Evolutionary conservation across 2,888 invertebrate genomes (phyloP), one percentile per base, ranked within the genome.

Genomic region (Nomada lathburiana): DNA sequence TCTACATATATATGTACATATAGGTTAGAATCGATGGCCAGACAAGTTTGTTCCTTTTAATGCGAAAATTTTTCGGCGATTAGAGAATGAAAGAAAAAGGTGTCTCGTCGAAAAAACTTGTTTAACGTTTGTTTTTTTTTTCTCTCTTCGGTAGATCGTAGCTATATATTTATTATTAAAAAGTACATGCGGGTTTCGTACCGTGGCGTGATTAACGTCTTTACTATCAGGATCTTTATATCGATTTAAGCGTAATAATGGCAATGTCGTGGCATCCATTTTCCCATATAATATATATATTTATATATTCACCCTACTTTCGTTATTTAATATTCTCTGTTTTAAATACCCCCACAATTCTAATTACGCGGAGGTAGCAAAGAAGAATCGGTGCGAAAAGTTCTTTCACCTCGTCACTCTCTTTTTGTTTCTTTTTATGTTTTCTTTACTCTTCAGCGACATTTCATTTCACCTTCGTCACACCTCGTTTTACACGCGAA

Each of bases 241-340:
- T 79, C 86, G 86, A 87, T 85, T 82, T 87, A 87, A 87, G 88
- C 88, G 87, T 84, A 88, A 84, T 88, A 88, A 82, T 87, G 88
- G 87, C 87, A 87, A 87, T 85, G 85, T 85, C 85, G 80, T 84
- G 78, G 86, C 76, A 80, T 81, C 67, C 71, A 68, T 85, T 59
- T 64, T 52, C 11, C 26, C 13, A 36, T 36, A 29, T 29, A 29
- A 29, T 62, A 47, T 47, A 47, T 47, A 47, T 47, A 47, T 60
- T 47, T 52, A 5, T 13, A 10, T 53, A 20, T 26, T 42, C 16
- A 18, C 36, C n/a, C 50, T 57, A 63, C 52, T 60, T 59, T 70
- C 65, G 59, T 76, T 47, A 18, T 16, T 52, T 42, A 60, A 20
- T 26, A 13, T 11, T 57, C 44, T 67, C 52, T 62, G 47, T 52